A percentile compares a stretch with the other conserved stretches of the same genome.
Conservation (phyloP, 2,888 invertebrate species). For the Pseudanteris insignis region DNA sequence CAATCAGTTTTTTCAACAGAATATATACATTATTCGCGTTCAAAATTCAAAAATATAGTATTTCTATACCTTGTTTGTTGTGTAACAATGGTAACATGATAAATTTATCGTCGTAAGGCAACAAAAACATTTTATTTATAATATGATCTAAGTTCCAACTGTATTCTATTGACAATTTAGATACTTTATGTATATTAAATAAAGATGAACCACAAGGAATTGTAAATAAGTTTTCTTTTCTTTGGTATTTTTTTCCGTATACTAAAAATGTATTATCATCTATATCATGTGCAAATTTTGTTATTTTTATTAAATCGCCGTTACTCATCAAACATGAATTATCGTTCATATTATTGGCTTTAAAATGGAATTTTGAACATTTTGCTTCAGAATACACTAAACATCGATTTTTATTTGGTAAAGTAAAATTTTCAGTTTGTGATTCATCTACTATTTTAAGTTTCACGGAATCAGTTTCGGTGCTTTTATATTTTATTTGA, state of each 20-base stretch:
- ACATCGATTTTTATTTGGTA: constrained; percentile 1
- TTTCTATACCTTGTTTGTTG: too few species aligned
- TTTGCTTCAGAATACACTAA: constrained; percentile 5
- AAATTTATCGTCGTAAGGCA: too few species aligned
- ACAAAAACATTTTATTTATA: too few species aligned
- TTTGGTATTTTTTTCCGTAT: constrained; percentile 12
- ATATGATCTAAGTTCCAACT: constrained; percentile 10
- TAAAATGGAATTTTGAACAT: constrained; percentile 6
- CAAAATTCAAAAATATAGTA: too few species aligned
- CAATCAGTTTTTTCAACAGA: too few species aligned
- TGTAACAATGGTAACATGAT: too few species aligned
- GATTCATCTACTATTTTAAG: too few species aligned
- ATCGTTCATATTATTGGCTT: constrained; percentile 12
- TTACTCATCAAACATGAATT: constrained; percentile 10
- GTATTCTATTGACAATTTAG: constrained; percentile 7
- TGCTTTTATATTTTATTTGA: too few species aligned
- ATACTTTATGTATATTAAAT: constrained; percentile 11
- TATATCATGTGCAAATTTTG: constrained; percentile 12
- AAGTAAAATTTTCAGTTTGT: too few species aligned
- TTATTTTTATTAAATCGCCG: constrained; percentile 12
- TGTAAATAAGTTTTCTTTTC: constrained; percentile 15
- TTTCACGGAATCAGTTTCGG: too few species aligned
- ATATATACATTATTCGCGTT: too few species aligned
- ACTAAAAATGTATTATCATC: background rate
- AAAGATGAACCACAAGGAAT: constrained; percentile 19